Percentiles rank a stretch among this genome's conserved stretches.
phyloP scores from a whole-genome alignment of 2,113 vertebrate species.

The Odontophorus gujanensis region DNA sequence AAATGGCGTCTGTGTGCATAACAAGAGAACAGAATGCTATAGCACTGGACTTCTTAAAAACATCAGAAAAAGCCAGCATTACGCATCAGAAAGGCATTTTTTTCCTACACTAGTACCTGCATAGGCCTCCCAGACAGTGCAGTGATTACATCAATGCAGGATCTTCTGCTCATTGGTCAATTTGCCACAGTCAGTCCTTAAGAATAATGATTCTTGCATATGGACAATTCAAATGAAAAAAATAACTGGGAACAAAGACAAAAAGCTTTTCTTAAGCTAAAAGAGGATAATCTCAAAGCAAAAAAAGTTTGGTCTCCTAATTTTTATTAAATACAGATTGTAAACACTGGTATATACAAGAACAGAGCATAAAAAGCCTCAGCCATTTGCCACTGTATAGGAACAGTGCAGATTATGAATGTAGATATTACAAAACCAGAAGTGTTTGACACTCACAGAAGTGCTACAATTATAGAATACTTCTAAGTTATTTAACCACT shows the following conservation, averaged over 20 bases:
- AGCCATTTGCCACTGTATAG: not conserved
- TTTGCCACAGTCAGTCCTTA: not conserved
- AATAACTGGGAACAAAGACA: not conserved
- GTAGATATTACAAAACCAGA: not conserved
- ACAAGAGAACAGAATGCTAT: not conserved
- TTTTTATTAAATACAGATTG: not conserved
- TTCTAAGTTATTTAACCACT: not conserved
- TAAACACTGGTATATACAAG: not conserved
- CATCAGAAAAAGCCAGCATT: not conserved
- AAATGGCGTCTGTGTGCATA: no score
- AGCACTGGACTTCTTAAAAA: not conserved
- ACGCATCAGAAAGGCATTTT: not conserved
- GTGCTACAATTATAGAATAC: not conserved
- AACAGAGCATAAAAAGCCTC: not conserved
- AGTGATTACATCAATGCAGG: not conserved
- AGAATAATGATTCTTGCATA: not conserved
- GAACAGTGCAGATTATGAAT: constrained; percentile 1
- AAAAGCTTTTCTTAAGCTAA: not conserved
- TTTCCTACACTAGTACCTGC: not conserved
- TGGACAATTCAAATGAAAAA: not conserved
- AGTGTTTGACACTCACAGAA: constrained; percentile 19
- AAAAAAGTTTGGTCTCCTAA: not conserved
- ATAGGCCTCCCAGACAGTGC: not conserved
- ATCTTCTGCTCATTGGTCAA: not conserved
- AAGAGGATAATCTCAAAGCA: not conserved